Evolutionary conservation across 2,797 vertebrate species (phyloP).

Genomic region (Gallirallus australis): DNA sequence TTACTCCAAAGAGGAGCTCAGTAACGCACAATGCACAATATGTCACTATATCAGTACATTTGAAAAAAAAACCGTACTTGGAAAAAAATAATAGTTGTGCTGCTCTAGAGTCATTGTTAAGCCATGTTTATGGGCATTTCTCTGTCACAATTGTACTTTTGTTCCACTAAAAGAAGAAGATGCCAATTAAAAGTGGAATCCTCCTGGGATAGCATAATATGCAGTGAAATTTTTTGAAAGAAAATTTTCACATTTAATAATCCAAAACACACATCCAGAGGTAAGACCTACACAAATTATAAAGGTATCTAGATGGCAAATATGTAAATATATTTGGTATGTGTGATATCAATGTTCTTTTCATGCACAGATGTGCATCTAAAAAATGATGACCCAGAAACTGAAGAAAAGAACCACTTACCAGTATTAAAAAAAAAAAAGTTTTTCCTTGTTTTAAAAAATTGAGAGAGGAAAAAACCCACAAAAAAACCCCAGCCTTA

Average conservation of each 20-base stretch:
- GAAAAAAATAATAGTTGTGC: background rate
- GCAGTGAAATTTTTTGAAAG: background rate
- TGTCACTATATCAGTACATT: background rate
- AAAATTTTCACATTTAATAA: background rate
- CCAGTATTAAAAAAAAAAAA: background rate
- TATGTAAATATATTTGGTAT: background rate
- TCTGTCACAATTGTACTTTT: background rate
- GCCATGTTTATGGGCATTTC: background rate
- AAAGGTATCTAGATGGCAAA: background rate
- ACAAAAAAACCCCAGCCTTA: background rate
- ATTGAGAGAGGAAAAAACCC: fast-evolving
- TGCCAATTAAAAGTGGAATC: background rate
- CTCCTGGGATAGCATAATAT: background rate
- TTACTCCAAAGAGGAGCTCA: background rate
- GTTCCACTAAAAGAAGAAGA: background rate
- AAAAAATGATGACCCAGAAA: background rate
- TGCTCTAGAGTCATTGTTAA: background rate
- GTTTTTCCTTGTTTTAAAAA: background rate
- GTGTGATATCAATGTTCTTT: background rate
- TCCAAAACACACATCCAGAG: background rate
- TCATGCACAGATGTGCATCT: background rate
- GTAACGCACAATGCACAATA: background rate
- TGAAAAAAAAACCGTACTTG: background rate
- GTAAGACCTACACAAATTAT: background rate
- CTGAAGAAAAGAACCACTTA: background rate